Evolutionary conservation across 2,888 invertebrate species (phyloP).

Genomic region (Agrenia bidenticulata): DNA sequence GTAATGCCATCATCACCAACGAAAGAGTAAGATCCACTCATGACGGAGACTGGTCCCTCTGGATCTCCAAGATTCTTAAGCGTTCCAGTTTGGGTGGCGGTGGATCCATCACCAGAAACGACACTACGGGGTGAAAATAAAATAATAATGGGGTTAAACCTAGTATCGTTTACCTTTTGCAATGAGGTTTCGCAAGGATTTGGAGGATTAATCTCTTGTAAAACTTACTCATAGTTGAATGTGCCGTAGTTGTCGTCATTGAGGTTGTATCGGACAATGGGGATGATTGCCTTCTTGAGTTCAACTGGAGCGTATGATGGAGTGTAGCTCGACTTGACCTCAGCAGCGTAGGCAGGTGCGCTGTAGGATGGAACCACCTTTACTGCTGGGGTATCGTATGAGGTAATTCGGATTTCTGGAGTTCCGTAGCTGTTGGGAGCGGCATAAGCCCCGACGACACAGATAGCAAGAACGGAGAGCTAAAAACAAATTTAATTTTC

Average conservation of each 20-base stretch:
- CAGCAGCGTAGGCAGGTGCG: constrained; percentile 7
- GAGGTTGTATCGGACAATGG: constrained; percentile 24
- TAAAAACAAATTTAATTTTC: no score
- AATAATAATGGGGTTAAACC: no score
- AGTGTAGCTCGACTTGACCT: background rate
- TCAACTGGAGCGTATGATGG: background rate
- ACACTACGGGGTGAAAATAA: no score
- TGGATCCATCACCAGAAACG: constrained; percentile 22
- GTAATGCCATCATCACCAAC: constrained; percentile 36
- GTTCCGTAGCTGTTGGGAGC: constrained; percentile 8
- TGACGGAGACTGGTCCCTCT: constrained; percentile 33
- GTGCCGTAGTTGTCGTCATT: constrained; percentile 27
- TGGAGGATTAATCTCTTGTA: no score
- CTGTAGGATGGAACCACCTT: background rate
- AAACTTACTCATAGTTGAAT: constrained; percentile 18
- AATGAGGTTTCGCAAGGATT: no score
- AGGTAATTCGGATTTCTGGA: background rate
- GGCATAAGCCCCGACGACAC: constrained; percentile 10
- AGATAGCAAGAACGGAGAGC: constrained; percentile 13
- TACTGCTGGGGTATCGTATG: constrained; percentile 11
- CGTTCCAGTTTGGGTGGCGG: constrained; percentile 8
- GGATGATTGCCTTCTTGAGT: constrained; percentile 17
- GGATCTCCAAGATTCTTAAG: constrained; percentile 25
- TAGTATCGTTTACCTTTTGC: no score
- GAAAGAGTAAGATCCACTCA: constrained; percentile 36